Evolutionary conservation across 1,140 invertebrate species (phyloP).

Genomic region (Triops longicaudatus): DNA sequence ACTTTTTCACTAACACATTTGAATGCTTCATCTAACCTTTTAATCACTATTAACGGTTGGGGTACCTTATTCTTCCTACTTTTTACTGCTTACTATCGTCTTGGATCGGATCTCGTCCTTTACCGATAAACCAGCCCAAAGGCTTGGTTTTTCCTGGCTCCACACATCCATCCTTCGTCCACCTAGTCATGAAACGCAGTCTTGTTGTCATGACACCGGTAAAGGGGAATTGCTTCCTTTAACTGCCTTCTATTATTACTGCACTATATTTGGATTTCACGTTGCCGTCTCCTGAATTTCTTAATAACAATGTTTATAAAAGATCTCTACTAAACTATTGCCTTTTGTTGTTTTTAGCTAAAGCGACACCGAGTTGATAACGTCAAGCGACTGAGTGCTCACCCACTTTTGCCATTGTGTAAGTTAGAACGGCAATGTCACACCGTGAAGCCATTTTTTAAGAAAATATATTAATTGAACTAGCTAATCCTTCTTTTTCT

Average conservation of each 20-base stretch:
- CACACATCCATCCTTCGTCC: slow-evolving; percentile 86
- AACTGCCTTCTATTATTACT: no score
- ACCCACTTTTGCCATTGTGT: slow-evolving; percentile 90
- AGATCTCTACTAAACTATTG: background rate
- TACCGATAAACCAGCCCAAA: slow-evolving; percentile 65
- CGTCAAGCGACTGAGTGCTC: slow-evolving; percentile 86
- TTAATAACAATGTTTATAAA: no score
- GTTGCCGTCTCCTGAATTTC: no score
- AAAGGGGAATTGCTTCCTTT: slow-evolving; percentile 44
- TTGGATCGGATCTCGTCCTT: slow-evolving; percentile 16
- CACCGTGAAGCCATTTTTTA: slow-evolving; percentile 1
- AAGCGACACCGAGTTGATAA: slow-evolving; percentile 66
- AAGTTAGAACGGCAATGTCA: slow-evolving; percentile 44
- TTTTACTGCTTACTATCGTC: background rate
- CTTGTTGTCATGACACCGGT: slow-evolving; percentile 88
- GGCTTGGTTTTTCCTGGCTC: slow-evolving; percentile 88
- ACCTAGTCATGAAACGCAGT: slow-evolving; percentile 86
- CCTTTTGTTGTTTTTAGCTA: slow-evolving; percentile 40
- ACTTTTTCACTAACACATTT: background rate
- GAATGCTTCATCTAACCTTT: background rate
- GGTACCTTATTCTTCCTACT: slow-evolving; percentile 15
- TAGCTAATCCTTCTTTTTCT: background rate
- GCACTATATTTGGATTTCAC: no score
- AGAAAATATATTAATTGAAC: slow-evolving; percentile 17
- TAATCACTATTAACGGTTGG: background rate